Evolutionary conservation across 2,888 invertebrate genomes (phyloP), one percentile per base, ranked within the genome.

Genomic region (Orchesella flavescens): DNA sequence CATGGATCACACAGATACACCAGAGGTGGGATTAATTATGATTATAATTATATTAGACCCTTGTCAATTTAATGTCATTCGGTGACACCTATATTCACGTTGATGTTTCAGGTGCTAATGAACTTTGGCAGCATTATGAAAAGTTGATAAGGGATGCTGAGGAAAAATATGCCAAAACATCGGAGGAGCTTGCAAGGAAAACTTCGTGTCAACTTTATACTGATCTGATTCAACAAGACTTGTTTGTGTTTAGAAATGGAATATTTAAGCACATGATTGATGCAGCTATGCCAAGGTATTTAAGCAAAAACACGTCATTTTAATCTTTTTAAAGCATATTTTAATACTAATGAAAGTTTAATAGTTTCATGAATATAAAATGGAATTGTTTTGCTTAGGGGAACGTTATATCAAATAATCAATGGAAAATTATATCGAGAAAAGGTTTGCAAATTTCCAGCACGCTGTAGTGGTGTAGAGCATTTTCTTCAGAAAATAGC

Each of bases 391-490:
- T 57, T 90, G 49, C n/a, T n/a, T 88, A 93, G 93, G 88, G 95
- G 95, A 1, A 94, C 94, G 0, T 93, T 93, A 85, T 97, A 97
- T 89, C 95, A 98, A 92, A 94, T 98, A 85, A 93, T 96, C 84
- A 90, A 94, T 88, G 93, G 95, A 71, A 93, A 93, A 87, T 90
- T 99, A 13, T 98, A 95, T 89, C 92, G 98, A 69, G 94, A 96
- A 86, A 92, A 93, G 76, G 93, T 94, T 59, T 98, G 98, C 89
- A 95, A 96, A 93, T 99, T 98, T 90, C 97, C 97, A 53, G 93
- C 96, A 15, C 93, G 98, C 88, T 98, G 98, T 90, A 92, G 93
- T 84, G 98, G 98, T 13, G 93, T 98, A 43, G 97, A 98, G 90
- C 93, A 98, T 90, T 98, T 97, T 89, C 90, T 98, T 21, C 90